Evolutionary conservation across 2,113 vertebrate species (phyloP).

Genomic region (Sitta europaea): DNA sequence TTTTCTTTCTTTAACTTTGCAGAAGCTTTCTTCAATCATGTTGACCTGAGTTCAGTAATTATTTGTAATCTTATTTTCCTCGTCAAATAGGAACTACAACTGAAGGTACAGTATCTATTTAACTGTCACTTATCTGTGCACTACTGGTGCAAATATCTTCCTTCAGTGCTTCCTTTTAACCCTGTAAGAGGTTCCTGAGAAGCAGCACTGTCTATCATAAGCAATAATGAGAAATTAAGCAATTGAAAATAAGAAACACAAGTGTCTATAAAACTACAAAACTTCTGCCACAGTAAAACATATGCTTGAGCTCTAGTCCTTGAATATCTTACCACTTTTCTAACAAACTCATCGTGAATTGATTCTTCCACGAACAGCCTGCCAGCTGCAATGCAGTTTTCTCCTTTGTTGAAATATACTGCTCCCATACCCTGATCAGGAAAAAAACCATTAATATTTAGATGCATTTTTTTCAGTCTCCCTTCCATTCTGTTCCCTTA

Average conservation of each 20-base stretch:
- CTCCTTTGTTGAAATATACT: conserved; percentile 85
- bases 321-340: conserved; percentile 76
- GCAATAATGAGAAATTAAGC: background rate
- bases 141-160: background rate
- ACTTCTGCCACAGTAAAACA: background rate
- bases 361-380: conserved; percentile 83
- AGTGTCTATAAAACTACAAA: background rate
- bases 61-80: background rate
- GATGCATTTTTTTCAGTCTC: background rate
- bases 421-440: conserved; percentile 78
- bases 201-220: background rate
- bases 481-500: background rate
- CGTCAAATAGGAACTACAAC: background rate
- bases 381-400: conserved; percentile 85
- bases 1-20: background rate
- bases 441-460: background rate
- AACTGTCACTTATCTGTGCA: background rate
- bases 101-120: background rate
- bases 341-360: conserved; percentile 80
- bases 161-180: background rate
- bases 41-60: background rate
- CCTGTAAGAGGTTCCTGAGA: background rate
- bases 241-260: background rate
- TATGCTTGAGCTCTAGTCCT: background rate
- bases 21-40: background rate